Conservation (phyloP, 2,888 invertebrate genomes). For the Pollenia labialis region DNA sequence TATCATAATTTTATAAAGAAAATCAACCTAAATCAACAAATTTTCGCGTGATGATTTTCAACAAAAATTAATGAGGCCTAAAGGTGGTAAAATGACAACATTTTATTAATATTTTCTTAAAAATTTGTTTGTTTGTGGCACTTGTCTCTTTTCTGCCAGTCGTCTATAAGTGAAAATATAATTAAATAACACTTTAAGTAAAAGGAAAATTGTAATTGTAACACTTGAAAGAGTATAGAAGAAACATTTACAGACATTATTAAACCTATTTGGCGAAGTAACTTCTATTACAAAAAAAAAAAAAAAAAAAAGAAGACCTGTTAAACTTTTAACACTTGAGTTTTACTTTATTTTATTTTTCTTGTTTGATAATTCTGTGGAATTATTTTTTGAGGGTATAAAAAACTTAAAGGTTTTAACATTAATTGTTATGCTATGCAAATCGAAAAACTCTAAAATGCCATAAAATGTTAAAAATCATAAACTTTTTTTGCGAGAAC, state of each 20-base stretch:
- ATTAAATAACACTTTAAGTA: slow-evolving; percentile 72
- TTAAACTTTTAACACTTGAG: slow-evolving; percentile 69
- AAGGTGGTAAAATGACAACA: slow-evolving; percentile 72
- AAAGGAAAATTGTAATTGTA: slow-evolving; percentile 47
- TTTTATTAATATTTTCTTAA: slow-evolving; percentile 60
- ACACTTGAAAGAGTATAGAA: slow-evolving; percentile 26
- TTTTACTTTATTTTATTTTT: slow-evolving; percentile 50
- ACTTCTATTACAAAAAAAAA: neutral
- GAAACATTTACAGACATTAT: slow-evolving; percentile 38
- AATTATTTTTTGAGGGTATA: slow-evolving; percentile 1
- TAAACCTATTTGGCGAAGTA: slow-evolving; percentile 14
- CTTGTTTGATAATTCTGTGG: neutral
- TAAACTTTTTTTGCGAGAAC: slow-evolving; percentile 56
- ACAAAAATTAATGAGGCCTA: slow-evolving; percentile 72
- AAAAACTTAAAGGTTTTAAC: slow-evolving; percentile 71
- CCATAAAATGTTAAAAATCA: slow-evolving; percentile 73
- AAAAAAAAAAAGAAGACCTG: slow-evolving; percentile 25
- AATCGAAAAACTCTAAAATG: slow-evolving; percentile 73
- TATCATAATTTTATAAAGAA: slow-evolving; percentile 83
- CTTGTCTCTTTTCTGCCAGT: neutral
- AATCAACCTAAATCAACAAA: slow-evolving; percentile 83
- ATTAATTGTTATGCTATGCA: slow-evolving; percentile 76
- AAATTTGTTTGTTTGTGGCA: neutral
- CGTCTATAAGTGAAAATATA: slow-evolving; percentile 51
- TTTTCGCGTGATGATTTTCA: slow-evolving; percentile 74